Conservation (phyloP, 2,797 vertebrate genomes). For the Novumbra hubbsi region DNA sequence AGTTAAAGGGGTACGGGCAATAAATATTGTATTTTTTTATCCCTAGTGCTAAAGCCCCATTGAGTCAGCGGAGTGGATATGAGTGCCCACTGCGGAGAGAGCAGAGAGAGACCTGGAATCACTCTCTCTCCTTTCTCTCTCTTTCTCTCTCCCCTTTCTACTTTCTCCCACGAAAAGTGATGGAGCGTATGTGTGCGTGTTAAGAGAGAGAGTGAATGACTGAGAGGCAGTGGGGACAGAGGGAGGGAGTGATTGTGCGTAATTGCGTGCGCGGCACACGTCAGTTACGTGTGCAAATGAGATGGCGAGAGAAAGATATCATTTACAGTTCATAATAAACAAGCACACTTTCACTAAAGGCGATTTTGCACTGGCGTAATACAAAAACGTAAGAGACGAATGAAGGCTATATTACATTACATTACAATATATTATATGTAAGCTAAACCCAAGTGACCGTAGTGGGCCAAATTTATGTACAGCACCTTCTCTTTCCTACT, state of each 20-base stretch:
- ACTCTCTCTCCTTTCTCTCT: conserved; percentile 59
- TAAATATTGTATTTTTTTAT: conserved; percentile 67
- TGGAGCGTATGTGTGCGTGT: conserved; percentile 50
- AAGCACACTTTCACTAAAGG: neutral
- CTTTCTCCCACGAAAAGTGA: conserved; percentile 71
- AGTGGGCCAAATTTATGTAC: neutral
- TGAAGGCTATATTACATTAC: neutral
- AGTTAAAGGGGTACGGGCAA: conserved; percentile 57
- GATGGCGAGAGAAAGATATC: conserved; percentile 6
- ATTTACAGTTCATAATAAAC: neutral
- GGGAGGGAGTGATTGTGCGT: conserved; percentile 59
- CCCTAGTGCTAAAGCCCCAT: conserved; percentile 74
- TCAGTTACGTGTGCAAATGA: conserved; percentile 34
- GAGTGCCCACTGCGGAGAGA: conserved; percentile 72
- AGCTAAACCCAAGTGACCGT: neutral
- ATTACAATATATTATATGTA: neutral
- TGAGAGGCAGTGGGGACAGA: conserved; percentile 35
- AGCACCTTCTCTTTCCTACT: conserved; percentile 1
- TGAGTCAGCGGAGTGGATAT: conserved; percentile 67
- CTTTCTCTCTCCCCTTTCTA: conserved; percentile 65
- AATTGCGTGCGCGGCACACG: conserved; percentile 47
- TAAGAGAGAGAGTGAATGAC: conserved; percentile 32
- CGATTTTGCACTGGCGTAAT: neutral
- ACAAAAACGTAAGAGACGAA: neutral
- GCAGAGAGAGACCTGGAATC: conserved; percentile 71